A percentile compares a stretch with the other conserved stretches of the same genome.
Conservation (phyloP, 2,113 vertebrate species). For the Oenanthe oenanthe region DNA sequence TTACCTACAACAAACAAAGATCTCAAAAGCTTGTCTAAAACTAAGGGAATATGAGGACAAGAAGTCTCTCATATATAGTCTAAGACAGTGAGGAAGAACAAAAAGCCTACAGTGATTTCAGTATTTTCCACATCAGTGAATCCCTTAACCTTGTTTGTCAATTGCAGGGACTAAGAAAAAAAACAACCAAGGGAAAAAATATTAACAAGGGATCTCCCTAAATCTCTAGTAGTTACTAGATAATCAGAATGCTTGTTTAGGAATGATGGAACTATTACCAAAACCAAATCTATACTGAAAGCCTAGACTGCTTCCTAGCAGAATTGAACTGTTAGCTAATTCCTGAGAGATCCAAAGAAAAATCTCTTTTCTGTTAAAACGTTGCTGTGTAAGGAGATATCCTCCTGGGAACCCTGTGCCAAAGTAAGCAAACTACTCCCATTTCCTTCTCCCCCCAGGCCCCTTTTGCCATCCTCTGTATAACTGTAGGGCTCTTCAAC, state of each 20-base stretch:
- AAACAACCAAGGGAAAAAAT: background rate
- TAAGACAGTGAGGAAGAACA: conserved; percentile 23
- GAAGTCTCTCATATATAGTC: background rate
- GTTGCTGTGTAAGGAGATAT: background rate
- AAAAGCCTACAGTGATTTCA: conserved; percentile 43
- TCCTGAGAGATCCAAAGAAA: background rate
- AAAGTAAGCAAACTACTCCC: background rate
- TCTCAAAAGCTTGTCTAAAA: conserved; percentile 11
- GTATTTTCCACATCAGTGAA: conserved; percentile 28
- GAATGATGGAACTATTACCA: background rate
- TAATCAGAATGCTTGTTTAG: conserved; percentile 1
- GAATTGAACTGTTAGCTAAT: background rate
- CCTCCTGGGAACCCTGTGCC: background rate
- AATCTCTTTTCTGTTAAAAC: background rate
- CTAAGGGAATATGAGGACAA: conserved; percentile 15
- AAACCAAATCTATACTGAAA: conserved; percentile 12
- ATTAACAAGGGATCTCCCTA: conserved; percentile 1
- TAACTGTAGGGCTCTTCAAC: background rate
- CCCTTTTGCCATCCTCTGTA: background rate
- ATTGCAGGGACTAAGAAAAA: background rate
- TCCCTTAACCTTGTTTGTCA: conserved; percentile 49
- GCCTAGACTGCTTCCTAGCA: background rate
- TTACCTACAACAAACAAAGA: background rate
- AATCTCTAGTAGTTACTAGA: background rate
- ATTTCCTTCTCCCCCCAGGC: background rate